phyloP scores from a whole-genome alignment of 2,888 invertebrate genomes.

The Hoplodrina blanda region DNA sequence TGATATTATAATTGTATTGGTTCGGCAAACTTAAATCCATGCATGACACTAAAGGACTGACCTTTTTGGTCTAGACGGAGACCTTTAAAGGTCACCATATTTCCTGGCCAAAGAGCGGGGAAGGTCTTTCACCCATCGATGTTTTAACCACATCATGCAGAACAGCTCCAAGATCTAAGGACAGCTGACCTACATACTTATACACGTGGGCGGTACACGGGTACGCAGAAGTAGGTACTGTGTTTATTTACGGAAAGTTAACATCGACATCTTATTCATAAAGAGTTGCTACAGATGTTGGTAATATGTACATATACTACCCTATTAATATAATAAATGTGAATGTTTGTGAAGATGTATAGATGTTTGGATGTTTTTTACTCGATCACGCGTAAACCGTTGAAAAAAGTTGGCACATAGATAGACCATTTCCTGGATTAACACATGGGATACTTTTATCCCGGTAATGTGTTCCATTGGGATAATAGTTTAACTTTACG shows the following conservation, averaged over 20 bases:
- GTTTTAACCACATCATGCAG: constrained; percentile 23
- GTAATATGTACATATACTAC: too few species aligned
- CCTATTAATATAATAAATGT: too few species aligned
- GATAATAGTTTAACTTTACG: too few species aligned
- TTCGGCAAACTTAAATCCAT: background rate
- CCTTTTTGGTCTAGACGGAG: constrained; percentile 15
- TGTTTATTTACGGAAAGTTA: constrained; percentile 44
- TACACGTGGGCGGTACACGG: constrained; percentile 10
- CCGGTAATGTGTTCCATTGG: too few species aligned
- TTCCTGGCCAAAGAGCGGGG: background rate
- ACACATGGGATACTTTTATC: too few species aligned
- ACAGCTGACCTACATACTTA: constrained; percentile 30
- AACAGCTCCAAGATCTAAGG: constrained; percentile 31
- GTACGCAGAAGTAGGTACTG: background rate
- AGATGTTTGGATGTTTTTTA: too few species aligned
- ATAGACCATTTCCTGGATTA: too few species aligned
- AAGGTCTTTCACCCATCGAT: background rate
- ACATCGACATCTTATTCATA: constrained; percentile 26
- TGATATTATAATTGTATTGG: background rate
- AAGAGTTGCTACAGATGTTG: constrained; percentile 23
- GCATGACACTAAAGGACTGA: background rate
- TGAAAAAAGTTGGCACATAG: too few species aligned
- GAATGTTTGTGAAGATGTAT: too few species aligned
- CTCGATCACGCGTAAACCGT: too few species aligned
- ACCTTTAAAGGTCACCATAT: constrained; percentile 40